Evolutionary conservation across 2,113 vertebrate genomes (phyloP), one percentile per base, ranked within the genome.

Genomic region (Pteronura brasiliensis): DNA sequence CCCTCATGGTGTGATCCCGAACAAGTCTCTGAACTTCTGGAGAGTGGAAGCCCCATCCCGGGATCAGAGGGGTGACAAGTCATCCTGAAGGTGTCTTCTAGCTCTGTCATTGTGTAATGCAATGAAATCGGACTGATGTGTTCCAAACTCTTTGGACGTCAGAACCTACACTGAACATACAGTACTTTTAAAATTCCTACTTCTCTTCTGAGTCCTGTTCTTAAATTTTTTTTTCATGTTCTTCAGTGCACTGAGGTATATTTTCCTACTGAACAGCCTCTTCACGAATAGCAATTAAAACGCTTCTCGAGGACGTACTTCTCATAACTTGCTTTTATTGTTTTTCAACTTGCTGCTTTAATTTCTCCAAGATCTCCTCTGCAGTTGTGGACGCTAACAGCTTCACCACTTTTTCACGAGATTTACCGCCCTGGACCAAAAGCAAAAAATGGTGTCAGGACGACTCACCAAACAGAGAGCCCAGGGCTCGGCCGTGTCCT

Each of bases 401-500:
- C 97, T 99, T 99, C 96, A 99, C 98, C 49, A 99, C 95, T 97
- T 99, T 99, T 94, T 99, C 99, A 97, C 99, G 99, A 71, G 99
- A 99, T 98, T 99, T 99, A 97, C 98, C 99, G 77, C 99, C 99
- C 99, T 99, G 96, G 86, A 97, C 81, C 55, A 94, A 93, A 98
- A 71, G 96, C 71, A 74, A 85, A 88, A 97, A 88, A 25, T 0
- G 0, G 42, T 11, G 34, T 79, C 29, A 96, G 88, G 44, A 42
- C 15, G 47, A 63, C 34, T 36, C 18, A 39, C 13, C n/a, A 1
- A 74, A 55, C 67, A 17, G 27, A 25, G 49, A 72, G 23, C 29
- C 49, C 15, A 55, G 47, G 20, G 39, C 4, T 71, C 23, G 14
- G n/a, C 81, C 0, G 0, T 1, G 39, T 61, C 36, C 65, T 61